Evolutionary conservation across 2,797 vertebrate species (phyloP).

Genomic region (Acanthopagrus latus): DNA sequence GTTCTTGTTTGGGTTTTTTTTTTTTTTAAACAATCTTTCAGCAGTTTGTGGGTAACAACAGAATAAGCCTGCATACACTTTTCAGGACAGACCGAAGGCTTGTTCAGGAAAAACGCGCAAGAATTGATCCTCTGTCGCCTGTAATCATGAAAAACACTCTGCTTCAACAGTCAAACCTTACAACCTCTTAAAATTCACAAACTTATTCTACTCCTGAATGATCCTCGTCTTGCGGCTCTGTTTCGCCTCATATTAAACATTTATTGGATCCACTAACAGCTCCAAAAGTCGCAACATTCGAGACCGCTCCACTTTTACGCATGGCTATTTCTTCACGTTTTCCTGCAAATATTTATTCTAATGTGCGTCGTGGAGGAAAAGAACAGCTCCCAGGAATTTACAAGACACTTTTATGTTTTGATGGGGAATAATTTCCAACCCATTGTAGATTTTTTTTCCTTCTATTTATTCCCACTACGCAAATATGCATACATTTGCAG

Average conservation of each 20-base stretch:
- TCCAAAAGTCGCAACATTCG: conserved; percentile 24
- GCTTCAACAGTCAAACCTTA: conserved; percentile 20
- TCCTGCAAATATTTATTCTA: conserved; percentile 38
- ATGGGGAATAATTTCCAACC: conserved; percentile 11
- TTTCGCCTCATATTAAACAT: conserved; percentile 45
- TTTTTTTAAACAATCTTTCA: not conserved
- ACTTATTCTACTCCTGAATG: conserved; percentile 17
- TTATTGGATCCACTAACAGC: conserved; percentile 35
- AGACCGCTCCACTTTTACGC: conserved; percentile 60
- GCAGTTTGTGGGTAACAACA: not conserved
- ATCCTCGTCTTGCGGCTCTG: conserved; percentile 9
- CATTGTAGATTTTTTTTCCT: not conserved
- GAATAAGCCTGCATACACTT: not conserved
- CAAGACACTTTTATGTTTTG: not conserved
- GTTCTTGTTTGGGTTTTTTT: not conserved
- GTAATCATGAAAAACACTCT: conserved; percentile 9
- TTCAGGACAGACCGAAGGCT: not conserved
- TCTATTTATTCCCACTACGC: not conserved
- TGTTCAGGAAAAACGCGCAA: conserved; percentile 5
- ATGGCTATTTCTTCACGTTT: conserved; percentile 43
- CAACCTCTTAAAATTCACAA: conserved; percentile 18
- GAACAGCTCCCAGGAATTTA: conserved; percentile 13
- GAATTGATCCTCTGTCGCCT: conserved; percentile 4
- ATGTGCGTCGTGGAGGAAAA: not conserved
- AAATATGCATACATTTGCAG: conserved; percentile 3